Evolutionary conservation across 2,113 vertebrate species (phyloP), one percentile per base, ranked within the genome.

Genomic region (Alligator sinensis): DNA sequence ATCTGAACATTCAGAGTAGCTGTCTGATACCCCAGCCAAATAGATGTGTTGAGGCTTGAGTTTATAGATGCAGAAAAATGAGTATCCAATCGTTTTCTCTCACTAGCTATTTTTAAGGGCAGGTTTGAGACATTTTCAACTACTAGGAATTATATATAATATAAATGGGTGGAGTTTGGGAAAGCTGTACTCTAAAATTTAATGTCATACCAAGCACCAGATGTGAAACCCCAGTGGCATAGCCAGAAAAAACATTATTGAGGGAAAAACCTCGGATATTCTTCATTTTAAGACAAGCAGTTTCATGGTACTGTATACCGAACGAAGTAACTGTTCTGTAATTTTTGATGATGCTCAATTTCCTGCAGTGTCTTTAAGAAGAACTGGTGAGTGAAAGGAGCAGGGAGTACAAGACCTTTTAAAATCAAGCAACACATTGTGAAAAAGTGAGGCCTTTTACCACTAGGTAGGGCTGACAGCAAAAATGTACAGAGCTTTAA

Each of bases 341-440:
- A 87, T 74, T 62, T 85, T 77, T 47, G 75, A 80, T 88, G 60
- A 78, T 13, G 61, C 87, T 90, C 68, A 21, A 61, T 70, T 94
- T 86, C 84, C 12, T 87, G 82, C 22, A 14, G 14, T 18, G 34
- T 91, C 82, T 96, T 86, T 16, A 76, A 63, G 78, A 47, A 4
- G 17, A 88, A 88, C 25, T 38, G 75, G 89, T 30, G 90, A 96
- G 87, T 77, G 59, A 74, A 91, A 92, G 83, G 68, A 92, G n/a
- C 82, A 94, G 90, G 96, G 96, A 90, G 74, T 11, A 28, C 30
- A 55, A 38, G 77, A 81, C 54, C 17, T 70, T 9, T 75, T 59
- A 11, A 63, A 87, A 82, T 47, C 59, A 91, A 90, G 88, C 81
- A 85, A 4, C 61, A 64, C 91, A 74, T 58, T 96, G 90, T 77